Evolutionary conservation across 2,797 vertebrate species (phyloP), one percentile per base, ranked within the genome.

Genomic region (Mycteria americana): DNA sequence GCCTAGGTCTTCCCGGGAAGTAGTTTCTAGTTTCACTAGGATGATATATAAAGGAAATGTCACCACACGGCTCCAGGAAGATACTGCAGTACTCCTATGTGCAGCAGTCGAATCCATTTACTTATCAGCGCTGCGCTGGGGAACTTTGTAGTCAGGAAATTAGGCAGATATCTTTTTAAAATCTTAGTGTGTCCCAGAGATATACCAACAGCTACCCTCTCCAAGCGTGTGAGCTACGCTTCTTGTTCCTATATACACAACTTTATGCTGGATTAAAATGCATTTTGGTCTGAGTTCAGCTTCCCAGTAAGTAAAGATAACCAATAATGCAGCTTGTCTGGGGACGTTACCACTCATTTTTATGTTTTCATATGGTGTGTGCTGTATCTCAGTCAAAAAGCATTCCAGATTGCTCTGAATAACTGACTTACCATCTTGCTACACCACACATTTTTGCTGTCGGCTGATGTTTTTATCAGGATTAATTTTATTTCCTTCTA

Each of bases 221-320:
- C 2, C 0, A n/a, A n/a, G n/a, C n/a, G 41, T 25, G 60, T 43
- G 21, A 77, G 21, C 27, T 41, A 6, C 1, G 1, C 56, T 65
- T 43, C 62, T 39, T 37, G 7, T 21, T 79, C 53, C 53, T 48
- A 3, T 13, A 27, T 5, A 33, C 13, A 8, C 35, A 33, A 8
- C 30, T 65, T 67, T 9, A 19, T 39, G 41, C 59, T 33, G 11
- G 21, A 48, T 74, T 74, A 73, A 92, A 60, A 63, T 22, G 25
- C 9, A 2, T 33, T 50, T 64, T 43, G 18, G 7, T 60, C 41
- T 7, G 11, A 65, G n/a, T 46, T 82, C 62, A 78, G 37, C 67
- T 94, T 59, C 56, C 30, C 35, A 8, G 28, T 23, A 43, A 13
- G 46, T 33, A 39, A 59, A 57, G 57, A 30, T 35, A 85, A 64